Evolutionary conservation across 2,113 vertebrate genomes (phyloP), one percentile per base, ranked within the genome.

Genomic region (Pithys albifrons): DNA sequence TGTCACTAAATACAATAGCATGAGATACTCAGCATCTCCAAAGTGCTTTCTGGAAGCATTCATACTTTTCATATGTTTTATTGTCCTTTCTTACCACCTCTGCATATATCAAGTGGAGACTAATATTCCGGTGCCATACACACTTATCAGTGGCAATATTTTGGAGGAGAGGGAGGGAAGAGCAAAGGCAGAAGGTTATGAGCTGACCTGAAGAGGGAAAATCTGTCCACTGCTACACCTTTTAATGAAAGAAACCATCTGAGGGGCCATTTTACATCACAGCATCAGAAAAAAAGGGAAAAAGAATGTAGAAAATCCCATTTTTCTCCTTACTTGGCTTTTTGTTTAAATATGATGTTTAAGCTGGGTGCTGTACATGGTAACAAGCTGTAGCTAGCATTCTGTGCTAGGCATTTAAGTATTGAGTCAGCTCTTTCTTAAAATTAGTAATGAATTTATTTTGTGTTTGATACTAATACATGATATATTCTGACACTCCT

Each of bases 401-500:
- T 86, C 22, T 12, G 2, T 23, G 2, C 89, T 94, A 87, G 82
- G 58, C 23, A 45, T 59, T 48, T 52, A 20, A 94, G 52, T 41
- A 67, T 48, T 59, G 80, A 92, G 19, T 89, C 41, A 88, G 29
- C 17, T 41, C 31, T 93, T 94, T 92, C 52, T 92, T 87, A 85
- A 70, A 82, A 87, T 72, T 58, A 91, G 20, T 23, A 75, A 74
- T 37, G 5, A 88, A 73, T 91, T 95, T 43, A 33, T 95, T 95
- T 95, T 88, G 75, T 88, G 25, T 93, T 51, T 96, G 48, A 79
- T 52, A 70, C n/a, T 48, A 81, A 72, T 85, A 37, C 6, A 55
- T 75, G 25, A 84, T 82, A n/a, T 57, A 80, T 89, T 96, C 91
- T 91, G 71, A 90, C 61, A 69, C 20, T 76, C 22, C 25, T 95